phyloP scores from a whole-genome alignment of 92 coral and sea anemone species.

The Parazoanthus swiftii region DNA sequence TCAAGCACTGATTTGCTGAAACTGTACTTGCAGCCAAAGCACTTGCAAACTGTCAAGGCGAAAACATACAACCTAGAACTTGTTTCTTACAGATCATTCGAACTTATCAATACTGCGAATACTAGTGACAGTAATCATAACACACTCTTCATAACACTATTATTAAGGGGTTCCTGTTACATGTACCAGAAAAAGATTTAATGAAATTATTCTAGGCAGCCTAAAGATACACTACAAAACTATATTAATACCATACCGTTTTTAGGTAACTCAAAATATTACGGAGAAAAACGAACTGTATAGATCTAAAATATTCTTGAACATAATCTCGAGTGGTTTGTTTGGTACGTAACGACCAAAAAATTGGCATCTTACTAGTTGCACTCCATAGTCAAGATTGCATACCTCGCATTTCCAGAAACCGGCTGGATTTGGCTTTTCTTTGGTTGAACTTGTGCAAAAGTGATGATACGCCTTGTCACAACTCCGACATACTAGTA shows the following conservation, averaged over 20 bases:
- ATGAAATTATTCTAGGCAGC: no score
- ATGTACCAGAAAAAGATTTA: no score
- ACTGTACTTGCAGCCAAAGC: not conserved
- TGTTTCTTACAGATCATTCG: no score
- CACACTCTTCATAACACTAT: no score
- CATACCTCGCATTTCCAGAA: slow-evolving; percentile 94
- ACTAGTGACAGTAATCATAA: no score
- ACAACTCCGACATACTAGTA: slow-evolving; percentile 77
- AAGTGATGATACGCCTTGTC: slow-evolving; percentile 84
- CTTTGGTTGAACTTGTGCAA: slow-evolving; percentile 68
- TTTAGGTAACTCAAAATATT: no score
- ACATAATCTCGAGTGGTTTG: not conserved
- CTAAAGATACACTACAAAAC: no score
- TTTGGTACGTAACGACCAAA: not conserved
- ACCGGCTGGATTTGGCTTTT: slow-evolving; percentile 46
- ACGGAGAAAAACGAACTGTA: not conserved
- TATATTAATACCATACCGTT: no score
- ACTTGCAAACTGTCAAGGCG: not conserved
- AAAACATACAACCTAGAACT: no score
- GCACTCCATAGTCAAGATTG: not conserved
- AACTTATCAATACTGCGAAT: no score
- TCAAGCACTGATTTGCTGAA: not conserved
- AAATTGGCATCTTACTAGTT: not conserved
- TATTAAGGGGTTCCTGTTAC: no score
- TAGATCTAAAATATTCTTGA: not conserved